Conservation (phyloP, 2,888 invertebrate species). For the Isoperla grammatica region DNA sequence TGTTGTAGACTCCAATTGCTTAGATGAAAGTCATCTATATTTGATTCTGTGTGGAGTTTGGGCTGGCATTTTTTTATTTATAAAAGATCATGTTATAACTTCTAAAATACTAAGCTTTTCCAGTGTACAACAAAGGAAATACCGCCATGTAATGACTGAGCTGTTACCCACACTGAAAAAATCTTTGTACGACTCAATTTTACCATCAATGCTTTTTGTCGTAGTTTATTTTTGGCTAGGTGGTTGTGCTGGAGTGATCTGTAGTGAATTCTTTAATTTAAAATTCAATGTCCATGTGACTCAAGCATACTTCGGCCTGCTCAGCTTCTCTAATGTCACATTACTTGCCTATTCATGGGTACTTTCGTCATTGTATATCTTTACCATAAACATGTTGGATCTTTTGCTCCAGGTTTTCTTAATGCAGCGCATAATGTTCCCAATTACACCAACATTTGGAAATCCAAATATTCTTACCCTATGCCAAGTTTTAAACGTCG, state of each 20-base stretch:
- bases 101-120: constrained; percentile 58
- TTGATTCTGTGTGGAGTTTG: constrained; percentile 62
- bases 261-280: constrained; percentile 51
- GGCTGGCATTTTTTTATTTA: constrained; percentile 58
- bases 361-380: constrained; percentile 60
- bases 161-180: constrained; percentile 52
- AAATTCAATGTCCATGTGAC: constrained; percentile 52
- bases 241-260: constrained; percentile 46
- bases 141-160: constrained; percentile 58
- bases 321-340: constrained; percentile 46
- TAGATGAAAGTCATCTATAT: constrained; percentile 63
- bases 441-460: constrained; percentile 45
- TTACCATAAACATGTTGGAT: constrained; percentile 65
- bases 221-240: constrained; percentile 59
- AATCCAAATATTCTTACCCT: constrained; percentile 47
- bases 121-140: constrained; percentile 63
- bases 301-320: constrained; percentile 48
- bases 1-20: constrained; percentile 43
- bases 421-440: constrained; percentile 63
- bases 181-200: constrained; percentile 54
- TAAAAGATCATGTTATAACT: constrained; percentile 52
- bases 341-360: constrained; percentile 63
- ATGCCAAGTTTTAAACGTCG: constrained; percentile 54
- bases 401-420: constrained; percentile 64
- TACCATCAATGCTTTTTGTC: constrained; percentile 58